These are phyloP conservation scores for Todiramphus chloris DNA, from an alignment of 2,113 vertebrate genomes.

Conservation along the genomic window DNA sequence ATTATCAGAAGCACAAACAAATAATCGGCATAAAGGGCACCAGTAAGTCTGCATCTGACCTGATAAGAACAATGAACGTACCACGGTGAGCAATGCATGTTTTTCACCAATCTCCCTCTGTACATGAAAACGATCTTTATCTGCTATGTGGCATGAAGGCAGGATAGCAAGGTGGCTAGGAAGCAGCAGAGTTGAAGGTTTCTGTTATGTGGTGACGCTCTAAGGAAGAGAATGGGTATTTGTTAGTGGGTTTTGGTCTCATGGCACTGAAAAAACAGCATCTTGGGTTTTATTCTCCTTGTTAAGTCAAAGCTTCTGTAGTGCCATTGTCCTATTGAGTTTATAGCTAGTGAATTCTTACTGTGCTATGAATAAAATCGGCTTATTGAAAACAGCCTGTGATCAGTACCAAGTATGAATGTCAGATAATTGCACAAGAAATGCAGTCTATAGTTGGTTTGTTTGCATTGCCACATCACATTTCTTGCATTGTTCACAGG, in stretches of 20 bases:
- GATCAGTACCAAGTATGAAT: neutral
- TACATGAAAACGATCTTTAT: neutral
- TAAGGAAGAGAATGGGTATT: neutral
- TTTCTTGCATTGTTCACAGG: neutral
- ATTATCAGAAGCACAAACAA: neutral
- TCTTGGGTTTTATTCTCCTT: neutral
- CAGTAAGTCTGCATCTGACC: conserved; percentile 42
- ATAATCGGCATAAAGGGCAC: conserved; percentile 9
- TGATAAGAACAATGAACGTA: conserved; percentile 49
- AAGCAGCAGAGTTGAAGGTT: neutral
- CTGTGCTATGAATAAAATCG: neutral
- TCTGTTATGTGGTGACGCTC: neutral
- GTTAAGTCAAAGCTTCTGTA: neutral
- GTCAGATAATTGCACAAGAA: conserved; percentile 5
- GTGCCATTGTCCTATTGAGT: neutral
- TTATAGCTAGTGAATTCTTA: neutral
- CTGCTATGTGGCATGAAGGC: neutral
- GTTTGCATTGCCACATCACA: neutral
- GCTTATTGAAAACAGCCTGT: neutral
- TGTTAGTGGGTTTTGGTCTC: neutral
- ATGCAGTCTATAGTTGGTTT: neutral
- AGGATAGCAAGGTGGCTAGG: neutral
- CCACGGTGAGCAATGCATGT: conserved; percentile 46
- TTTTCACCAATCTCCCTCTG: conserved; percentile 23
- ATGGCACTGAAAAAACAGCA: neutral